These are phyloP conservation scores for Pollicipes pollicipes DNA, from an alignment of 1,140 invertebrate genomes.

Conservation along the genomic window DNA sequence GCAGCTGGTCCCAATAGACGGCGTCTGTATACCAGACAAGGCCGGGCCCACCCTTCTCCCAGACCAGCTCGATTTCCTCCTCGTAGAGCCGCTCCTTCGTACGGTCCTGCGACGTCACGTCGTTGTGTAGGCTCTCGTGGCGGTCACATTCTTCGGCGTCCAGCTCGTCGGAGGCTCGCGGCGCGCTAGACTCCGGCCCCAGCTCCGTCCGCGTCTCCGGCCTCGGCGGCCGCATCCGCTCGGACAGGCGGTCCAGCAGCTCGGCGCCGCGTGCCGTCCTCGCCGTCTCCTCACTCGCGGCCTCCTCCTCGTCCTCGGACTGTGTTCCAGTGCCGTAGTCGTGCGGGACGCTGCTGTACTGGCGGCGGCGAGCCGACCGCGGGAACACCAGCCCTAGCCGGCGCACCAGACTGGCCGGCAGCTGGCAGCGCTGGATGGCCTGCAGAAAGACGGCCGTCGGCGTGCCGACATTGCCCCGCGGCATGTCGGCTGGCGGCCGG, in stretches of 20 bases:
- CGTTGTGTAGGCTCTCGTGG: slow-evolving; percentile 38
- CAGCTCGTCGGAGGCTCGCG: slow-evolving; percentile 13
- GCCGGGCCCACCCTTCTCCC: slow-evolving; percentile 43
- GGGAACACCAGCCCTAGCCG: slow-evolving; percentile 32
- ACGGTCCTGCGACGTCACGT: slow-evolving; percentile 30
- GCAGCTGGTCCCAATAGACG: slow-evolving; percentile 34
- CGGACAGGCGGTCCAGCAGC: slow-evolving; percentile 24
- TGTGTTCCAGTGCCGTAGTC: slow-evolving; percentile 25
- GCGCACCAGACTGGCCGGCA: slow-evolving; percentile 34
- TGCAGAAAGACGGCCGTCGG: slow-evolving; percentile 33
- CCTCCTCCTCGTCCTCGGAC: slow-evolving; percentile 1
- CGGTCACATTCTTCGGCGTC: slow-evolving; percentile 32
- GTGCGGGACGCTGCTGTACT: slow-evolving; percentile 33
- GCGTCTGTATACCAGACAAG: slow-evolving; percentile 45
- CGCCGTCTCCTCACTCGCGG: neutral
- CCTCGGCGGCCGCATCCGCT: slow-evolving; percentile 26
- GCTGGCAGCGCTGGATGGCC: slow-evolving; percentile 32
- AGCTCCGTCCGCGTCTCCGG: neutral
- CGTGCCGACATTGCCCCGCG: slow-evolving; percentile 40
- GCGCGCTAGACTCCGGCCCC: neutral
- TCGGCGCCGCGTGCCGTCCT: neutral
- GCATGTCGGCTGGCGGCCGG: slow-evolving; percentile 32
- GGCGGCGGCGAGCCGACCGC: slow-evolving; percentile 14
- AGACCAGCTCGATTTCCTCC: slow-evolving; percentile 38
- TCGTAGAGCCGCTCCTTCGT: slow-evolving; percentile 34